Evolutionary conservation across 2,888 invertebrate species (phyloP).

Genomic region (Chloroclysta siterata): DNA sequence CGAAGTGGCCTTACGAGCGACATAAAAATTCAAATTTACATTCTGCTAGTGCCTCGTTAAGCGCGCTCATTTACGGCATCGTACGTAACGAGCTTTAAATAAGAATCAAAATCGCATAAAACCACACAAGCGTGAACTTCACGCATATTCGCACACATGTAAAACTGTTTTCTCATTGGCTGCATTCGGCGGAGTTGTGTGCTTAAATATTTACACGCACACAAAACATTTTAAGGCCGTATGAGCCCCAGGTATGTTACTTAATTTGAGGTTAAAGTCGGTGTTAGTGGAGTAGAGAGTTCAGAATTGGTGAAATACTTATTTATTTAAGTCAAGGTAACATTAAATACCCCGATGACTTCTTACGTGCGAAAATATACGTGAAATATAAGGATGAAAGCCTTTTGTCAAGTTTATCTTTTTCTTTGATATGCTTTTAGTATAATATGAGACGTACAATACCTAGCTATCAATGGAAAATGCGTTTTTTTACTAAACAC

Average conservation of each 20-base stretch:
- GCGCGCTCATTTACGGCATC: constrained; percentile 32
- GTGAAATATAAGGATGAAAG: not conserved
- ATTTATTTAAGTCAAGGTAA: constrained; percentile 26
- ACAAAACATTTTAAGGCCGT: constrained; percentile 44
- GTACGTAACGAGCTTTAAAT: constrained; percentile 40
- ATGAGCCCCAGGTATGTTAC: constrained; percentile 42
- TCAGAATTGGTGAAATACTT: constrained; percentile 30
- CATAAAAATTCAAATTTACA: constrained; percentile 35
- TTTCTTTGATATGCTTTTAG: too few species aligned
- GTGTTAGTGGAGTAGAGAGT: constrained; percentile 49
- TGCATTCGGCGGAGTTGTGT: constrained; percentile 39
- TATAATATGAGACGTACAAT: too few species aligned
- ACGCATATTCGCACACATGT: constrained; percentile 38
- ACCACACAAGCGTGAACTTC: constrained; percentile 30
- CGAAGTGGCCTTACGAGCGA: constrained; percentile 17
- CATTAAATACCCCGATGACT: constrained; percentile 18
- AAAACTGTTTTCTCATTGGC: constrained; percentile 43
- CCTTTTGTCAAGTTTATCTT: not conserved
- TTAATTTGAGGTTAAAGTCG: constrained; percentile 49
- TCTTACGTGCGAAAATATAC: not conserved
- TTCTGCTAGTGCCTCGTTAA: constrained; percentile 37
- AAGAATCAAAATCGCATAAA: constrained; percentile 41
- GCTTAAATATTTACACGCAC: constrained; percentile 52
- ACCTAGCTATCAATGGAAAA: too few species aligned
- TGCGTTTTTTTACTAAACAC: too few species aligned